Conservation (phyloP, 2,113 vertebrate genomes). For the Hippopotamus amphibius region DNA sequence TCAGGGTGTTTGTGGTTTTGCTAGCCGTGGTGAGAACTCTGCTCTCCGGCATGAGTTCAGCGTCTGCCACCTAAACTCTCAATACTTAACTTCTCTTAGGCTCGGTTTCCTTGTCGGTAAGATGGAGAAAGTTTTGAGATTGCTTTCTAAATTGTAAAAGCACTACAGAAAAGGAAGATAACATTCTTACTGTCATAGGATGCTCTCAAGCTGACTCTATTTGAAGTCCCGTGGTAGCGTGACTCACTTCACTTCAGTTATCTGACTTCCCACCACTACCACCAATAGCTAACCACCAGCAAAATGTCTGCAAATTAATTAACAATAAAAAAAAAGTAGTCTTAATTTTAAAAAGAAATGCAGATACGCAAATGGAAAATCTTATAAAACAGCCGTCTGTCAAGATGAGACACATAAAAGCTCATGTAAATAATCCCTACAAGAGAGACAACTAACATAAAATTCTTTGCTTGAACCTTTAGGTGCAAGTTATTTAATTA, state of each 20-base stretch:
- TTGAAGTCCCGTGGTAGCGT: neutral
- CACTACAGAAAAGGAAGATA: neutral
- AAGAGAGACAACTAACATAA: neutral
- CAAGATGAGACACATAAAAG: neutral
- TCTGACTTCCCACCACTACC: neutral
- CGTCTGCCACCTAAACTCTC: neutral
- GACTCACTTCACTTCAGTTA: neutral
- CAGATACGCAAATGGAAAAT: neutral
- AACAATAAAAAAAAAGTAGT: neutral
- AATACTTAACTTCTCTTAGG: neutral
- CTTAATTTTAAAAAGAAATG: constrained; percentile 1
- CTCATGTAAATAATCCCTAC: neutral
- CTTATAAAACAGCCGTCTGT: neutral
- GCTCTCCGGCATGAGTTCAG: too few species aligned
- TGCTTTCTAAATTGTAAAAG: neutral
- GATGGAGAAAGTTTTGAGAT: neutral
- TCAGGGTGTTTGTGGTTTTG: neutral
- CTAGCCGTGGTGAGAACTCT: neutral
- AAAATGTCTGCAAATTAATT: neutral
- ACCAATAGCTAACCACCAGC: neutral
- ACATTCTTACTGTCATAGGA: neutral
- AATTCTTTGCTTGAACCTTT: neutral
- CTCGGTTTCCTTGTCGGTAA: neutral
- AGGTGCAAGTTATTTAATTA: neutral
- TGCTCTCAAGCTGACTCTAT: neutral